Base-by-base conservation (phyloP, 2,113 vertebrate genomes). In the Ophthalmolycus amberensis region DNA sequence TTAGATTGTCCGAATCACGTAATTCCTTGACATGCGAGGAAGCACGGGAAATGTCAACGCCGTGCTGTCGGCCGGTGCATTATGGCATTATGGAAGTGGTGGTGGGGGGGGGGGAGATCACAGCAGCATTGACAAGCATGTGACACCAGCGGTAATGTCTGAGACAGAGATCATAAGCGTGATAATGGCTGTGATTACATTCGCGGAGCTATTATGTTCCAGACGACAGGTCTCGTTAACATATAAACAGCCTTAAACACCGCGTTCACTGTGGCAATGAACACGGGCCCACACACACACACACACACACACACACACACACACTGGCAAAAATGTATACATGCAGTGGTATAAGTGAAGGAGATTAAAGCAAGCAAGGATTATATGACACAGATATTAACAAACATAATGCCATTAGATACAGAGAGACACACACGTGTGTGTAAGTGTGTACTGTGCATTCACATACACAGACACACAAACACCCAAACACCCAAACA, bases 141-240 rank as follows among this genome's bases (percentile, higher is more conserved):
- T 90, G 90, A 91, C 86, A 91, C 77, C 82, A 58, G 14, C 18
- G 75, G 80, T 88, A 85, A 83, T 86, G 82, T 72, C 82, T 79
- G 75, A 71, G 79, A 88, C 84, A 83, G 74, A 89, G 89, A 90
- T 91, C 82, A 88, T 70, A 80, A 87, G 84, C 73, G 76, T 88
- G 85, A 88, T 91, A 90, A 93, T 90, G 90, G 83, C 69, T 40
- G 70, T 89, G 86, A 91, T 91, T 86, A 80, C 79, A 87, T 92
- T 91, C 87, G 82, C 81, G 44, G 72, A 86, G 88, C 87, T 75
- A 67, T 89, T 89, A 83, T 87, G 79, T 90, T 88, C 44, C 71
- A 71, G 81, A 85, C 90, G 91, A 90, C 92, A 87, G 89, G 78
- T 86, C 88, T 87, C 86, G 91, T 92, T 89, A 92, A 82, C 87